Conservation (phyloP, 2,797 vertebrate species). For the Etheostoma perlongum region DNA sequence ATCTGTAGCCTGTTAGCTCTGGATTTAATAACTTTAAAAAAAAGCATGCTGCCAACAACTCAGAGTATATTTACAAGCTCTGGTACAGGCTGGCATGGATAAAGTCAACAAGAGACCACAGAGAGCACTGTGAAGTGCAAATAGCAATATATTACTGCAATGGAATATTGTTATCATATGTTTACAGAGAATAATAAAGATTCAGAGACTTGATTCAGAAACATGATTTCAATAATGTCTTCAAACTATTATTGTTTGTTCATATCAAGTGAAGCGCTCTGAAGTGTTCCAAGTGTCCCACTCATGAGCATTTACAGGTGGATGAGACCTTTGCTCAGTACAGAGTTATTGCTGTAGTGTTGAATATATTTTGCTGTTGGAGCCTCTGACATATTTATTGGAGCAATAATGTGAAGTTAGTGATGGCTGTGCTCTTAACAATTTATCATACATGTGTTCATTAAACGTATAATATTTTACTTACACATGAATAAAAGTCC, state of each 20-base stretch:
- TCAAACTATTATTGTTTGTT: constrained; percentile 46
- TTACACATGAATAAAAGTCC: constrained; percentile 35
- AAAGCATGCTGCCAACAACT: constrained; percentile 37
- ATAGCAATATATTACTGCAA: constrained; percentile 24
- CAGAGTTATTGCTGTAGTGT: constrained; percentile 29
- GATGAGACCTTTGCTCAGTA: constrained; percentile 28
- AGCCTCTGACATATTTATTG: constrained; percentile 48
- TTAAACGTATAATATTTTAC: constrained; percentile 39
- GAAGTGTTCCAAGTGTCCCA: constrained; percentile 12
- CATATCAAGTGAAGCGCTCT: constrained; percentile 20
- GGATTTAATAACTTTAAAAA: constrained; percentile 30
- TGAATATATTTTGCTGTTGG: constrained; percentile 35
- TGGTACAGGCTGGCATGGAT: constrained; percentile 23
- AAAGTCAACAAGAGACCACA: constrained; percentile 41
- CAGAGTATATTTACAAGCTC: constrained; percentile 53
- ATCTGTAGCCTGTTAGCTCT: not conserved
- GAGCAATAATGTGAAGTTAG: constrained; percentile 37
- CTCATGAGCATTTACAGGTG: constrained; percentile 25
- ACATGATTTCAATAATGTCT: constrained; percentile 41
- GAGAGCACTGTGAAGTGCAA: constrained; percentile 22
- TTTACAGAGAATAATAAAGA: constrained; percentile 50
- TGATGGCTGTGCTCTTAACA: constrained; percentile 20
- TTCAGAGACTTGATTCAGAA: constrained; percentile 19
- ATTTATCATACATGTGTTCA: constrained; percentile 36
- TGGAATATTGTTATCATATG: constrained; percentile 29